Base-by-base conservation (phyloP, 2,113 vertebrate genomes). In the Murina feae region DNA sequence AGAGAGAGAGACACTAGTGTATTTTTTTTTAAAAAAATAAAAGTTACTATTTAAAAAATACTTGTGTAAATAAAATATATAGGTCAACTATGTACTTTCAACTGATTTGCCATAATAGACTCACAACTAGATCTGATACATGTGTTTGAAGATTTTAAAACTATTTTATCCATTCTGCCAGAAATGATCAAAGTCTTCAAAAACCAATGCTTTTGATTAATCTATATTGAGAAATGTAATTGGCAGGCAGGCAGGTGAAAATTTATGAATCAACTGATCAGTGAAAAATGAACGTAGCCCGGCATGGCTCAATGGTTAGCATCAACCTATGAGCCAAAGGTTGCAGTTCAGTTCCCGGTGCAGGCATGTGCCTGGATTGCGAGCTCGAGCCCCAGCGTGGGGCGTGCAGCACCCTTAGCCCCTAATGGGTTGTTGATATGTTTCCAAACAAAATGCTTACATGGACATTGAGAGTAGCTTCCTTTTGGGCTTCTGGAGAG, bases 121-220 rank as follows among this genome's bases (percentile, higher is more conserved):
- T 49, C 76, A 60, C 1, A 49, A 11, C 3, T 60, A 74, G 37
- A 72, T 32, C 60, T 78, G 35, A 68, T 71, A 55, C 2, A 63
- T 78, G 66, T 39, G 1, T 55, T 18, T 72, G 28, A 90, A 85
- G 94, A 55, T 58, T 76, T 91, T 68, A 16, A 66, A 83, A 69
- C n/a, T 39, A 18, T 92, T 71, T 82, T 91, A 35, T 96, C 89
- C 20, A 0, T 71, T 72, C 44, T 87, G 30, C 35, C 58, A 68
- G 74, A 6, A 69, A 23, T 47, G 20, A 87, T 35, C 58, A 7
- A 93, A 90, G 17, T 82, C 71, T 81, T 91, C 44, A 66, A 47
- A 95, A 91, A 89, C 14, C 58, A 55, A 9, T 30, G 11, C 28
- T 84, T 94, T 94, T 75, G 60, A 71, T 94, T 66, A 65, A 75